phyloP scores from a whole-genome alignment of 2,888 invertebrate species.

The Diachrysia chrysitis region DNA sequence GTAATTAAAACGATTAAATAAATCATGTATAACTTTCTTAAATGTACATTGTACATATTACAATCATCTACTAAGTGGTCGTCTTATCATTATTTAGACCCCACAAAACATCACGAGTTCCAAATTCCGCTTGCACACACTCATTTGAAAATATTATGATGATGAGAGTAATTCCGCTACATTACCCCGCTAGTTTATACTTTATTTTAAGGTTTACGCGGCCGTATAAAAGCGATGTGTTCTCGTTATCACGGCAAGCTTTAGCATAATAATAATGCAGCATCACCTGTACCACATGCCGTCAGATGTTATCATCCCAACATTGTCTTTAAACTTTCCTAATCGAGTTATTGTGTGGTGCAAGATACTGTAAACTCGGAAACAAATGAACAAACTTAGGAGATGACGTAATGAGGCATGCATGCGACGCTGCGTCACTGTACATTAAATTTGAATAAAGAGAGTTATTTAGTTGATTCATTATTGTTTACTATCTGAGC shows the following conservation, averaged over 20 bases:
- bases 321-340: constrained; percentile 62
- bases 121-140: not conserved
- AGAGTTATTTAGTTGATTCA: not conserved
- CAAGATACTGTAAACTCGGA: constrained; percentile 32
- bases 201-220: constrained; percentile 8
- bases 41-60: not conserved
- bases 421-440: not conserved
- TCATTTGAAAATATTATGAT: constrained; percentile 8
- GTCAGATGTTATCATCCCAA: constrained; percentile 56
- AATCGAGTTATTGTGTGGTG: constrained; percentile 57
- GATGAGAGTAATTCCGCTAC: not conserved
- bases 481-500: not conserved
- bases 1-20: too few species aligned
- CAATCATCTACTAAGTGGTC: too few species aligned
- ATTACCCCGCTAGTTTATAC: not conserved
- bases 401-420: constrained; percentile 13
- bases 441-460: not conserved
- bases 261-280: constrained; percentile 29
- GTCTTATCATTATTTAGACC: too few species aligned
- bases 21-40: not conserved
- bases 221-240: constrained; percentile 1
- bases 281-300: constrained; percentile 44
- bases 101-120: too few species aligned
- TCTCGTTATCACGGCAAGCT: constrained; percentile 12
- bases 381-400: constrained; percentile 35